phyloP scores from a whole-genome alignment of 2,888 invertebrate genomes.

The Platycheirus albimanus region DNA sequence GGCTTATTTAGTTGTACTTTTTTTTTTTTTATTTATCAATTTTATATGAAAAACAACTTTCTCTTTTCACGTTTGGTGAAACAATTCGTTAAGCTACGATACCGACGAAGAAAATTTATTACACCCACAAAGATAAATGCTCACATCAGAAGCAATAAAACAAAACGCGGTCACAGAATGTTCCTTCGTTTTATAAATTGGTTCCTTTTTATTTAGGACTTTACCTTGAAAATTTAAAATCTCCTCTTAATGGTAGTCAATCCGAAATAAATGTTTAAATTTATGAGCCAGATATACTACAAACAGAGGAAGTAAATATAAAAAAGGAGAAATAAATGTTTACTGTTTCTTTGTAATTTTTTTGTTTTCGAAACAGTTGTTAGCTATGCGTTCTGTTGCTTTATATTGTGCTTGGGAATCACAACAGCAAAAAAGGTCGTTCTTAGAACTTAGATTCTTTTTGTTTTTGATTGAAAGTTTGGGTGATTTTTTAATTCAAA shows the following conservation, averaged over 20 bases:
- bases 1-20: no score
- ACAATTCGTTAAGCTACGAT: background rate
- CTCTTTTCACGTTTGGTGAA: background rate
- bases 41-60: no score
- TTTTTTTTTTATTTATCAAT: no score
- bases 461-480: background rate
- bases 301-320: background rate
- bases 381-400: background rate
- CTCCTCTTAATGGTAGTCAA: background rate
- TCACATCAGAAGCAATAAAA: background rate
- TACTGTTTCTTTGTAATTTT: no score
- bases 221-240: background rate
- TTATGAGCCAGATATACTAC: background rate
- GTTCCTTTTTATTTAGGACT: background rate
- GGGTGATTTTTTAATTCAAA: background rate
- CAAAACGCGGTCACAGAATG: slow-evolving; percentile 1
- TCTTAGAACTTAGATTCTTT: background rate
- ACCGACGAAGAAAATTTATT: slow-evolving; percentile 3
- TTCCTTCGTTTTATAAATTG: background rate
- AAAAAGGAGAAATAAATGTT: background rate
- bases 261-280: slow-evolving; percentile 10
- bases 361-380: background rate
- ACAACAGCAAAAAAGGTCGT: background rate
- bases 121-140: background rate
- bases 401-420: background rate